A percentile compares a stretch with the other conserved stretches of the same genome.
Evolutionary conservation across 2,113 vertebrate genomes (phyloP).

Genomic region (Mirza zaza): DNA sequence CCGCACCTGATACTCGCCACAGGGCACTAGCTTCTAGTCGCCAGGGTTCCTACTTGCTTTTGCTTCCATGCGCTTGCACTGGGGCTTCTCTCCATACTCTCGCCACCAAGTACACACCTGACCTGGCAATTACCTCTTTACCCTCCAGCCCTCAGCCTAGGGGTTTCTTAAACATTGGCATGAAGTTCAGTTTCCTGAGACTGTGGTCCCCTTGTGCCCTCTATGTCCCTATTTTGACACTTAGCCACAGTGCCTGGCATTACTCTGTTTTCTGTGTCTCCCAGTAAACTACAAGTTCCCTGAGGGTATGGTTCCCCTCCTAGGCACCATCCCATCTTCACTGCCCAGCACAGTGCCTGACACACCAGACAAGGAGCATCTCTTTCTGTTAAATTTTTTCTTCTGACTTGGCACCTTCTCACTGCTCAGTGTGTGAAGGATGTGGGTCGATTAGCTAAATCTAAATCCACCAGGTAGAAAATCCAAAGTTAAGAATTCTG

Average conservation of each 20-base stretch:
- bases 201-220: fast-evolving
- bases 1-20: fast-evolving
- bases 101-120: not conserved
- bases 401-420: not conserved
- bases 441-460: not conserved
- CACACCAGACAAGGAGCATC: too few relatives aligned
- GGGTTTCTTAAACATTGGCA: not conserved
- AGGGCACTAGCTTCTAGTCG: fast-evolving
- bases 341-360: too few relatives aligned
- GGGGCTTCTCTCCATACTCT: not conserved
- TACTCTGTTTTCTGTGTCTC: not conserved
- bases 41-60: not conserved
- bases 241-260: not conserved
- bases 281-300: not conserved
- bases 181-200: too few relatives aligned
- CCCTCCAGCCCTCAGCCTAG: too few relatives aligned
- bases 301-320: not conserved
- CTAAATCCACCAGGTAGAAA: not conserved
- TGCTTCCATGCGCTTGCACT: too few relatives aligned
- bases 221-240: not conserved
- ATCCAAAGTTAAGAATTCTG: not conserved
- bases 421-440: not conserved
- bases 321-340: fast-evolving
- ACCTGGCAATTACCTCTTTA: not conserved
- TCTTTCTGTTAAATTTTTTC: not conserved